Evolutionary conservation across 2,797 vertebrate genomes (phyloP).

Genomic region (Gymnothorax javanicus): DNA sequence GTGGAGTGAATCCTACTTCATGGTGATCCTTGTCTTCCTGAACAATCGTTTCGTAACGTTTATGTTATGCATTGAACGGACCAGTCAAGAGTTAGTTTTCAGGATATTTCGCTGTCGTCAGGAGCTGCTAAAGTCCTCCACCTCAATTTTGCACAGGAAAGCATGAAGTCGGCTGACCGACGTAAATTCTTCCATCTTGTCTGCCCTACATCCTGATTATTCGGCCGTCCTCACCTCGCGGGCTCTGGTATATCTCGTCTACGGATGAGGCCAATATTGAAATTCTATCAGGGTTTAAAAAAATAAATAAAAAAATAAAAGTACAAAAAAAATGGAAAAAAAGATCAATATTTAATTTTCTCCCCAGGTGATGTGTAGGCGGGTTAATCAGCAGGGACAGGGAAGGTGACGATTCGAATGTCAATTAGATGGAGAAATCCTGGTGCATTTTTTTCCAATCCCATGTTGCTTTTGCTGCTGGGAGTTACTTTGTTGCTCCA

Average conservation of each 20-base stretch:
- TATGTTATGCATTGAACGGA: too few relatives aligned
- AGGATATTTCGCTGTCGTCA: neutral
- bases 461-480: too few relatives aligned
- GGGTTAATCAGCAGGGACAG: conserved; percentile 71
- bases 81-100: too few relatives aligned
- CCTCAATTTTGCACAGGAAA: neutral
- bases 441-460: neutral
- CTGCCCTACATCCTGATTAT: neutral
- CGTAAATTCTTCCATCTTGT: conserved; percentile 26
- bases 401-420: conserved; percentile 76
- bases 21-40: neutral
- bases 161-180: conserved; percentile 20
- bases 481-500: neutral
- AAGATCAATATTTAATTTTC: conserved; percentile 84
- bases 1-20: too few relatives aligned
- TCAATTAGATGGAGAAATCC: conserved; percentile 58
- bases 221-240: conserved; percentile 16
- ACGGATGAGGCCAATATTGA: conserved; percentile 56
- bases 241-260: conserved; percentile 26
- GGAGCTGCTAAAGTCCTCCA: neutral
- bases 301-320: conserved; percentile 2
- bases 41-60: neutral
- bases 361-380: conserved; percentile 73
- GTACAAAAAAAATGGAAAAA: conserved; percentile 57
- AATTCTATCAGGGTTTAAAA: conserved; percentile 57